Percentiles rank a stretch among this genome's conserved stretches.
Conservation (phyloP, 2,888 invertebrate genomes). For the Taphrorychus bicolor region DNA sequence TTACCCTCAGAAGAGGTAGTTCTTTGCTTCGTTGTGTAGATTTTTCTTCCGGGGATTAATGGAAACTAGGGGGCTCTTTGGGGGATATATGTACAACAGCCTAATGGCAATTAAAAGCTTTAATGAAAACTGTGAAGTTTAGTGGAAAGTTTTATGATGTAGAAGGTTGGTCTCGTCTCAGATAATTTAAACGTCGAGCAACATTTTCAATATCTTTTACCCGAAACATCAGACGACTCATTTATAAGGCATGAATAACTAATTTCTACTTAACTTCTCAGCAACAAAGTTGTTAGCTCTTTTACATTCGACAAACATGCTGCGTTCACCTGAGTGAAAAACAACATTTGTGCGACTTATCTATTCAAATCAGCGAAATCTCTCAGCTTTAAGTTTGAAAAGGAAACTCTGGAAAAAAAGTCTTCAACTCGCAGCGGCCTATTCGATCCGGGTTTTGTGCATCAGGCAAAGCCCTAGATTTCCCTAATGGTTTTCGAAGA, state of each 20-base stretch:
- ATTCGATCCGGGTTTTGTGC: neutral
- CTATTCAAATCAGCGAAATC: conserved; percentile 4
- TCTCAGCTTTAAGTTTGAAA: conserved; percentile 6
- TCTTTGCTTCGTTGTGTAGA: neutral
- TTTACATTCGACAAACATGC: neutral
- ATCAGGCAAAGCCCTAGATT: conserved; percentile 3
- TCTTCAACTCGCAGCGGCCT: neutral
- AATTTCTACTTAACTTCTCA: neutral
- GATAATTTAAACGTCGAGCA: neutral
- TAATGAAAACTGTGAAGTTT: neutral
- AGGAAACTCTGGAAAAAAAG: neutral
- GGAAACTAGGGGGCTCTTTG: neutral
- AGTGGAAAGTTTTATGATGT: neutral
- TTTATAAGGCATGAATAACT: conserved; percentile 1
- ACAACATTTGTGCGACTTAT: conserved; percentile 1
- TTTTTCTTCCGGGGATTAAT: neutral
- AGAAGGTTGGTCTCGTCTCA: neutral
- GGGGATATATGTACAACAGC: neutral
- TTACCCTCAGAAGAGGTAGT: too few relatives aligned
- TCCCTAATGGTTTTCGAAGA: conserved; percentile 10
- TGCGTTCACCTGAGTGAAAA: neutral
- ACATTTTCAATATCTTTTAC: neutral
- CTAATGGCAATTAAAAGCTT: neutral
- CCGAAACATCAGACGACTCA: neutral
- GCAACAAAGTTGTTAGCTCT: neutral